These are phyloP conservation scores for Misgurnus anguillicaudatus DNA, from an alignment of 2,113 vertebrate species.

Conservation along the genomic window DNA sequence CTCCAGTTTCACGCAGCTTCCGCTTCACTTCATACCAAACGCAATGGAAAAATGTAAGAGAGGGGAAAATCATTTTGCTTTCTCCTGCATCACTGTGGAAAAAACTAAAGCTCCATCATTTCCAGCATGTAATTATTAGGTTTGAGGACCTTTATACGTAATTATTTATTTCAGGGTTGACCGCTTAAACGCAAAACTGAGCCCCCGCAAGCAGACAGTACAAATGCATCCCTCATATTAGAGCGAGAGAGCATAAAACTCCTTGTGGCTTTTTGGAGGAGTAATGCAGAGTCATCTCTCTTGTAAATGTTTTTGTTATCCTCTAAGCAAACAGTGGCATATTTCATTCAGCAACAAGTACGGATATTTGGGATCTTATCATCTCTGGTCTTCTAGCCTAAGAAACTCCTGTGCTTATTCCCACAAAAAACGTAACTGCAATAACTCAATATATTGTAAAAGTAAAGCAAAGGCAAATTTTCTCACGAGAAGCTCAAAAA, in stretches of 20 bases:
- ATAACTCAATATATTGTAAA: background rate
- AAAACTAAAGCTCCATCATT: slow-evolving; percentile 67
- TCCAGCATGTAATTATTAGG: slow-evolving; percentile 76
- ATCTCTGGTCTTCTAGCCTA: background rate
- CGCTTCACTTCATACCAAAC: slow-evolving; percentile 63
- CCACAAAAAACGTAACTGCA: background rate
- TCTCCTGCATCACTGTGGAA: slow-evolving; percentile 65
- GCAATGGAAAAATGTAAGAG: slow-evolving; percentile 68
- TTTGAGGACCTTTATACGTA: slow-evolving; percentile 63
- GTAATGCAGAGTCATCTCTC: slow-evolving; percentile 52
- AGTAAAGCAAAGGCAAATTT: slow-evolving; percentile 14
- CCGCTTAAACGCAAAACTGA: slow-evolving; percentile 68
- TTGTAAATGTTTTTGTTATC: slow-evolving; percentile 53
- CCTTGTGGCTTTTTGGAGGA: slow-evolving; percentile 58
- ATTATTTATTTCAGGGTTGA: slow-evolving; percentile 72
- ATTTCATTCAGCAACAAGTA: background rate
- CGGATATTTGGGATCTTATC: background rate
- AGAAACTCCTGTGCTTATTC: slow-evolving; percentile 17
- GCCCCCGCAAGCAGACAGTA: slow-evolving; percentile 58
- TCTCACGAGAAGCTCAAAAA: slow-evolving; percentile 32
- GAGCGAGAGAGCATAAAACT: slow-evolving; percentile 53
- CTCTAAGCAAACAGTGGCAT: background rate
- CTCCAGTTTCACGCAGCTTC: slow-evolving; percentile 67
- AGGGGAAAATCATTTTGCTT: slow-evolving; percentile 43
- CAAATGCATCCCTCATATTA: slow-evolving; percentile 62